Evolutionary conservation across 2,888 invertebrate species (phyloP).

Genomic region (Acanthopleura granulata): DNA sequence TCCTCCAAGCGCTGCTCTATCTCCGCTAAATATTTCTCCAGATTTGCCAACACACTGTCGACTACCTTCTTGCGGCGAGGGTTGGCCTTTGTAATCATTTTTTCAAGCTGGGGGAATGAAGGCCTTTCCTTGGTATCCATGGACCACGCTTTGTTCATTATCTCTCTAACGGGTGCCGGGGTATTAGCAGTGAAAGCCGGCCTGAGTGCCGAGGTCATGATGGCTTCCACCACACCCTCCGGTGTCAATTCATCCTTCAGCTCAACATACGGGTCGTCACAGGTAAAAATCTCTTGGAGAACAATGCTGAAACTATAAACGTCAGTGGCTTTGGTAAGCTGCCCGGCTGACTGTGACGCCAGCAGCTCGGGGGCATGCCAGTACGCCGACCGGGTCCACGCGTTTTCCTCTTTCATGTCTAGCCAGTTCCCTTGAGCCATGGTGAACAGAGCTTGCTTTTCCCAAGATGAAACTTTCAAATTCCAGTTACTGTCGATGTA

Average conservation of each 20-base stretch:
- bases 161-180: conserved; percentile 38
- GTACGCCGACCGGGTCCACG: conserved; percentile 32
- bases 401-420: conserved; percentile 29
- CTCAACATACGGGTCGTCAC: conserved; percentile 55
- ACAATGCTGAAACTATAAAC: conserved; percentile 61
- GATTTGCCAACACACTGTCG: conserved; percentile 63
- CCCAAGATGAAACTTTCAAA: conserved; percentile 62
- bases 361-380: conserved; percentile 62
- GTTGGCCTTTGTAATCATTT: conserved; percentile 46
- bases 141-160: conserved; percentile 56
- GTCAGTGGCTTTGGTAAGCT: conserved; percentile 42
- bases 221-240: conserved; percentile 46
- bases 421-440: neutral
- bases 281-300: conserved; percentile 58
- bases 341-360: conserved; percentile 34
- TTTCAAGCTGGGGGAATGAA: conserved; percentile 47
- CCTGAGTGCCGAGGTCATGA: conserved; percentile 45
- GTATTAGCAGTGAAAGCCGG: conserved; percentile 43
- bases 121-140: conserved; percentile 45
- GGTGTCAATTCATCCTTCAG: conserved; percentile 37
- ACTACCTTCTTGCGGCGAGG: conserved; percentile 53
- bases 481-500: conserved; percentile 61
- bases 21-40: conserved; percentile 57
- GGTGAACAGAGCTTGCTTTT: conserved; percentile 37
- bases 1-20: conserved; percentile 52